Percentiles rank a stretch among this genome's conserved stretches.
Conservation (phyloP, 1,140 invertebrate genomes). For the Colletes gigas region DNA sequence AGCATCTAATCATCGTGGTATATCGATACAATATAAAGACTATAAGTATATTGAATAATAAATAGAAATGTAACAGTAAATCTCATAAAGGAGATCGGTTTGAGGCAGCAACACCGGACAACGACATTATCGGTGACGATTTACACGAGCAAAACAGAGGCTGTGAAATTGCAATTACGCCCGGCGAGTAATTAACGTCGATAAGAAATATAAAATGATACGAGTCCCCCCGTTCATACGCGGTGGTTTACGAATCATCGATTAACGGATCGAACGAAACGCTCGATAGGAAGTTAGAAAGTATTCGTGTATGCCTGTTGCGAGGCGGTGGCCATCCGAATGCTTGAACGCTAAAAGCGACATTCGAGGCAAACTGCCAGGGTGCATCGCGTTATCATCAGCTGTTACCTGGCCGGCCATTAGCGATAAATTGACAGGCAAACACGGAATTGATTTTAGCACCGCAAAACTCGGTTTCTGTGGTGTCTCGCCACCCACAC, state of each 20-base stretch:
- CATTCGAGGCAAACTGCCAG: conserved; percentile 70
- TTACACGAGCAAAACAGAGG: too few relatives aligned
- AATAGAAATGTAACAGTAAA: too few relatives aligned
- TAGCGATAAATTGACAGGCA: conserved; percentile 71
- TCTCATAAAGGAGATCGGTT: too few relatives aligned
- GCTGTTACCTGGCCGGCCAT: conserved; percentile 68
- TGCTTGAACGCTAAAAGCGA: conserved; percentile 65
- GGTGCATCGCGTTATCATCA: conserved; percentile 70
- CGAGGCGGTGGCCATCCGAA: conserved; percentile 36
- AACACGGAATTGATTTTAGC: conserved; percentile 73
- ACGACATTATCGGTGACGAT: too few relatives aligned
- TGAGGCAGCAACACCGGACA: too few relatives aligned
- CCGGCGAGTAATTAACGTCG: too few relatives aligned
- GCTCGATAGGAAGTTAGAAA: conserved; percentile 18
- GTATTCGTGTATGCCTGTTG: conserved; percentile 4
- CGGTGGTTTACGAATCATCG: background rate
- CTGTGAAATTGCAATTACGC: too few relatives aligned
- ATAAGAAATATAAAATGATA: background rate
- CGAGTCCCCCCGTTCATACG: background rate
- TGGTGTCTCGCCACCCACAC: conserved; percentile 65
- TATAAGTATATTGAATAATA: too few relatives aligned
- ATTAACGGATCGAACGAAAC: conserved; percentile 13
- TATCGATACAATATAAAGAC: too few relatives aligned
- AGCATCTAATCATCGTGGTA: too few relatives aligned
- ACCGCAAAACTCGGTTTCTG: conserved; percentile 69